Conservation (phyloP, 2,888 invertebrate species). For the Pyrocoelia pectoralis region DNA sequence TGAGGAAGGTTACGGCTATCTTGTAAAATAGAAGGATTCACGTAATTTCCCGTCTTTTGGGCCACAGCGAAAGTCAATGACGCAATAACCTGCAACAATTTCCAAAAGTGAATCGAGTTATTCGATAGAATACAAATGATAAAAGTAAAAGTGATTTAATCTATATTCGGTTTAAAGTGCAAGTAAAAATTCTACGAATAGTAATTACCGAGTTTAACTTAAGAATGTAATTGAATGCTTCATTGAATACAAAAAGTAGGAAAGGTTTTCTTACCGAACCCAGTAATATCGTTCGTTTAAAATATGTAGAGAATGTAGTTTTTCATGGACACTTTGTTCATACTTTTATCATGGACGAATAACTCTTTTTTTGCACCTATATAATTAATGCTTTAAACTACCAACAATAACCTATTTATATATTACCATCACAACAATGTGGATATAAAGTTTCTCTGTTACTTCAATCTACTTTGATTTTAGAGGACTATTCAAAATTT, state of each 20-base stretch:
- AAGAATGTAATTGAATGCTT: not conserved
- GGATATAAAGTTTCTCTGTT: too few species aligned
- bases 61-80: not conserved
- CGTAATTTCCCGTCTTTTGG: conserved; percentile 35
- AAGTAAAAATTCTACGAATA: not conserved
- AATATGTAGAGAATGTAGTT: conserved; percentile 5
- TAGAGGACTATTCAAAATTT: too few species aligned
- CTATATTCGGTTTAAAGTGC: not conserved
- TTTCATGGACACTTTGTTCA: conserved; percentile 1
- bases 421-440: not conserved
- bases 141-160: conserved; percentile 4
- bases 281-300: not conserved
- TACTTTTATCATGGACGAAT: not conserved
- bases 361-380: not conserved
- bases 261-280: not conserved
- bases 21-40: conserved; percentile 56
- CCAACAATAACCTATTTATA: not conserved
- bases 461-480: too few species aligned
- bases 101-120: not conserved
- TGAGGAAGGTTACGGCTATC: conserved; percentile 56
- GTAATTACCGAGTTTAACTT: not conserved
- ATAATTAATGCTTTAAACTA: not conserved
- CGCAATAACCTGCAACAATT: conserved; percentile 1
- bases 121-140: not conserved
- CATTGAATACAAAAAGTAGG: not conserved